Evolutionary conservation across 2,888 invertebrate genomes (phyloP).

Genomic region (Stenoptilia bipunctidactyla): DNA sequence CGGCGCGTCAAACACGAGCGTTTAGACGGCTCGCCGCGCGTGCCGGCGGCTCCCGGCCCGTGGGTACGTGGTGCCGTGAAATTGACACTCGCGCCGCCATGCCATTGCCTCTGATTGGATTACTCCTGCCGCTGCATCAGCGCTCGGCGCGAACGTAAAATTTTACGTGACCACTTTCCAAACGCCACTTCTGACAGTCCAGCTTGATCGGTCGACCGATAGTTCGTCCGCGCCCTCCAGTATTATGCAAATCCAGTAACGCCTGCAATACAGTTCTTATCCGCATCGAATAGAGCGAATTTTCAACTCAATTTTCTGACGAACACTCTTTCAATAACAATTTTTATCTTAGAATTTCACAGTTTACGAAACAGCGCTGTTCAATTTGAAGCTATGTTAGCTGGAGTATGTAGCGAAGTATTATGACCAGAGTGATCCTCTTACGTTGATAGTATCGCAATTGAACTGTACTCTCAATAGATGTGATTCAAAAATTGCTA

Average conservation of each 20-base stretch:
- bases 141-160: slow-evolving; percentile 64
- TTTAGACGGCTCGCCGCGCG: slow-evolving; percentile 8
- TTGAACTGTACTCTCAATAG: slow-evolving; percentile 25
- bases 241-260: slow-evolving; percentile 52
- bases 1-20: not conserved
- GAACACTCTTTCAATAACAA: not conserved
- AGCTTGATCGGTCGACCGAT: slow-evolving; percentile 31
- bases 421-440: slow-evolving; percentile 45
- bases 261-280: slow-evolving; percentile 29
- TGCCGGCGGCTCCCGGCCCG: slow-evolving; percentile 17
- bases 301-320: not conserved
- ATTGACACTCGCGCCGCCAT: slow-evolving; percentile 52
- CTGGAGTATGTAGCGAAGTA: slow-evolving; percentile 25
- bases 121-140: slow-evolving; percentile 56
- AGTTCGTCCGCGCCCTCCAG: slow-evolving; percentile 37
- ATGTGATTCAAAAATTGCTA: too few species aligned
- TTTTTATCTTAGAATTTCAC: not conserved
- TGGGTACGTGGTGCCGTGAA: slow-evolving; percentile 27
- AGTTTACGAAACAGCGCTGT: slow-evolving; percentile 2
- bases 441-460: slow-evolving; percentile 38
- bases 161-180: slow-evolving; percentile 68
- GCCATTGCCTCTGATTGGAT: slow-evolving; percentile 64
- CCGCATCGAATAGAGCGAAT: slow-evolving; percentile 16
- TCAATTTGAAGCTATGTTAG: slow-evolving; percentile 6
- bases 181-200: slow-evolving; percentile 39